These are phyloP conservation scores for Drosophila setosimentum DNA, from an alignment of 2,888 invertebrate genomes.

Conservation along the genomic window DNA sequence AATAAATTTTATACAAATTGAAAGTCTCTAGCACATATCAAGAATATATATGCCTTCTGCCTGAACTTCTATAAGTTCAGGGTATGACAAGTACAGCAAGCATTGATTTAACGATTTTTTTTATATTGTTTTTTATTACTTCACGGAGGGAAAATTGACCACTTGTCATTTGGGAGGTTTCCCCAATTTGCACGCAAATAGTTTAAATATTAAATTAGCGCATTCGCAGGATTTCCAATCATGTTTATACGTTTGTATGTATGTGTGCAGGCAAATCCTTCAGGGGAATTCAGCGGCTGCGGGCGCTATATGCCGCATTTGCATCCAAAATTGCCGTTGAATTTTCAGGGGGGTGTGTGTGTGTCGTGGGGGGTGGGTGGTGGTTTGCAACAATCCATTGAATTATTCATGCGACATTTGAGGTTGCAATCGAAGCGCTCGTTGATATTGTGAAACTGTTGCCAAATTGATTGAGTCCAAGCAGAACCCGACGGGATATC, in stretches of 20 bases:
- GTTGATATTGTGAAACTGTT: slow-evolving; percentile 21
- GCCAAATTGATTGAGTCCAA: slow-evolving; percentile 37
- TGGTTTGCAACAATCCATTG: slow-evolving; percentile 31
- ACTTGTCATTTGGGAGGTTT: slow-evolving; percentile 25
- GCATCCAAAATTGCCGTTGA: slow-evolving; percentile 41
- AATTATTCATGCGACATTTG: slow-evolving; percentile 59
- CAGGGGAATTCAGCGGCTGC: slow-evolving; percentile 13
- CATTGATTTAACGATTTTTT: slow-evolving; percentile 19
- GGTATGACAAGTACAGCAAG: slow-evolving; percentile 21
- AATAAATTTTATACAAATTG: too few species aligned
- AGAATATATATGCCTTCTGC: not conserved
- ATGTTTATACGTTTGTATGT: not conserved
- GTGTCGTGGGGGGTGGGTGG: not conserved
- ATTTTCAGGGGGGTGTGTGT: not conserved
- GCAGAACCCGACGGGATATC: not conserved
- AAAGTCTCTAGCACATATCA: not conserved
- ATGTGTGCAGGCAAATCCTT: not conserved
- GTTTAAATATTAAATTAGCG: slow-evolving; percentile 68
- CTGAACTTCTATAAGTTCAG: not conserved
- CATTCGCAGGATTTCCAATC: slow-evolving; percentile 34
- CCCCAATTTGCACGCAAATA: slow-evolving; percentile 46
- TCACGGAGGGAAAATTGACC: slow-evolving; percentile 21
- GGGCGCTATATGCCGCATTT: slow-evolving; percentile 56
- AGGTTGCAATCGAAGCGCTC: slow-evolving; percentile 45
- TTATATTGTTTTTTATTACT: not conserved